Base-by-base conservation (phyloP, 2,888 invertebrate genomes). In the Artemia sinica region DNA sequence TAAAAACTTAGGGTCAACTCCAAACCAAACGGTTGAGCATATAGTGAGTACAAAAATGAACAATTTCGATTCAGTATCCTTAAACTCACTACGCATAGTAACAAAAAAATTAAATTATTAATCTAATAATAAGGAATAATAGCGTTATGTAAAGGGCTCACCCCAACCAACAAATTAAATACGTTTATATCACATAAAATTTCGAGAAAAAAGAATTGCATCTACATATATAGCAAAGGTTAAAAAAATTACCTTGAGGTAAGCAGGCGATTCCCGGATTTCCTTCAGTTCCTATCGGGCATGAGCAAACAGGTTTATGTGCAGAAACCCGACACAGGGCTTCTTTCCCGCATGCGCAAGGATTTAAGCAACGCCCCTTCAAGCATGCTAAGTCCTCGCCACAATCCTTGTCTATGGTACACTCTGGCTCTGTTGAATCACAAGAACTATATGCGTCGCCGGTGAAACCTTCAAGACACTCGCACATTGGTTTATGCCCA, bases 361-460 rank as follows among this genome's bases (percentile, higher is more conserved):
- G 91, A 79, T 88, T 86, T 74, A 84, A 84, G 75, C 93, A 94
- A 70, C 83, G 83, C 74, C 86, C 86, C 73, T 85, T 85, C 72
- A 83, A 81, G 75, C 93, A 93, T 10, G 89, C 86, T 73, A 92
- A 84, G 73, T 85, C 82, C 8, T 65, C 49, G 48, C 41, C 58
- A 75, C 87, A 87, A 75, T 86, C 86, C 1, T 82, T 79, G 75
- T 83, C 86, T 8, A 85, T 77, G 2, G 86, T 83, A 75, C 86
- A 86, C 78, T 86, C 86, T 14, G 80, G 71, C 78, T 91, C 89
- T 3, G 87, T 87, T 74, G 86, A 81, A 68, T 84, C 84, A 76
- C 92, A 92, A 67, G 81, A 81, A n/a, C 84, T 81, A 75, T 87
- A 84, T 7, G 92, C 87, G 79, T 92, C 86, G 66, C 92, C 92